Base-by-base conservation (phyloP, 2,113 vertebrate species). In the Rhinichthys klamathensis region DNA sequence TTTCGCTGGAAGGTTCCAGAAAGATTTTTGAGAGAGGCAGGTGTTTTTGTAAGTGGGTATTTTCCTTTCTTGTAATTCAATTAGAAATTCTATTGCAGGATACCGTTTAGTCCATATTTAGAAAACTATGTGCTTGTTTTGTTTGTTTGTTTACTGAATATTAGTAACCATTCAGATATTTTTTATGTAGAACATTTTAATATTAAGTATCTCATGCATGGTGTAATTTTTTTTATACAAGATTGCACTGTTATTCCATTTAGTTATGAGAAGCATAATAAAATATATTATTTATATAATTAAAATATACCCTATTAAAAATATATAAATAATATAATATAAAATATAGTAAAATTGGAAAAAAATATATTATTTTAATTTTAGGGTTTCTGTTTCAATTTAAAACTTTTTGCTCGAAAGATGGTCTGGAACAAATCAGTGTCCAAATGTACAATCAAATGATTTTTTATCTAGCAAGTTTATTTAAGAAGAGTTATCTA, bases 11-110 rank as follows among this genome's bases (percentile, higher is more conserved):
- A 32, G 4, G n/a, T 81, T 25, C 3, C 61, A 80, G 12, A 6
- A 30, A 49, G 16, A 41, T 32, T 21, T 23, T 65, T 30, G 41
- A 81, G 18, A 12, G 9, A 46, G 21, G 30, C 44, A 3, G 25
- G 25, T 13, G 61, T 0, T 54, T 67, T 69, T 32, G 80, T 81
- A 81, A 69, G 80, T 81, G 27, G n/a, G n/a, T 3, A 67, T 49
- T 27, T 67, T 12, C 16, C 11, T 35, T 51, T 23, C 10, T 21
- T 81, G 23, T 63, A 23, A 11, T 63, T 46, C 2, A 63, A 25
- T 21, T 23, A 23, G 2, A 46, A 1, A 46, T 46, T 1, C 11
- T 44, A 10, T 61, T 44, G 11, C 7, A 15, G 1, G 25, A 6
- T 30, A 30, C 11, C 3, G 30, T 78, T 65, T 41, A 0, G 15